Conservation (phyloP, 1,140 invertebrate genomes). For the Glossosoma conforme region DNA sequence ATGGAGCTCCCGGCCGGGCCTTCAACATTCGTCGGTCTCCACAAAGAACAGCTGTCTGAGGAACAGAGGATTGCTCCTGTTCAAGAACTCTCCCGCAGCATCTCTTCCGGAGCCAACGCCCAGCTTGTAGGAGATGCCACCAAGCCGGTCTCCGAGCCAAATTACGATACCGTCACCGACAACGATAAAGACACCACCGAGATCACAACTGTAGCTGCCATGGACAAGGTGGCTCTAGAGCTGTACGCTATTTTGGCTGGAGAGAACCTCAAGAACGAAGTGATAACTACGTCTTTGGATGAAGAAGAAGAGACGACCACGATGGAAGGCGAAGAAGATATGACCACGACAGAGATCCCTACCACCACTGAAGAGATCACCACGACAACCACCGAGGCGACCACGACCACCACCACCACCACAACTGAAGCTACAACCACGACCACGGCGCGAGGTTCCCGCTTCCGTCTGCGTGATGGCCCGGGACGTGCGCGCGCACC, state of each 20-base stretch:
- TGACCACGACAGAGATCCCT: slow-evolving; percentile 43
- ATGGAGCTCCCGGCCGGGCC: slow-evolving; percentile 2
- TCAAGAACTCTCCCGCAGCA: slow-evolving; percentile 30
- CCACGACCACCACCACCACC: slow-evolving; percentile 46
- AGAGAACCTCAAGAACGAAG: slow-evolving; percentile 64
- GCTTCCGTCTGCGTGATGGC: slow-evolving; percentile 7
- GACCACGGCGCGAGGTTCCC: slow-evolving; percentile 41
- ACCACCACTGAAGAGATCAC: slow-evolving; percentile 57
- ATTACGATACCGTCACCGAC: slow-evolving; percentile 27
- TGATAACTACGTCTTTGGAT: slow-evolving; percentile 44
- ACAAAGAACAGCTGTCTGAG: slow-evolving; percentile 31
- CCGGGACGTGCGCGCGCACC: slow-evolving; percentile 1
- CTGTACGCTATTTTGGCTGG: slow-evolving; percentile 74
- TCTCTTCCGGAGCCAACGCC: slow-evolving; percentile 24
- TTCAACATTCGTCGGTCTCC: slow-evolving; percentile 31
- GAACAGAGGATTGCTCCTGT: slow-evolving; percentile 22
- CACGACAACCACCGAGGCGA: slow-evolving; percentile 54
- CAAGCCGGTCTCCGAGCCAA: slow-evolving; percentile 37
- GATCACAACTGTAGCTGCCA: slow-evolving; percentile 57
- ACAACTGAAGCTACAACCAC: slow-evolving; percentile 53
- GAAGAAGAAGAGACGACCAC: slow-evolving; percentile 43
- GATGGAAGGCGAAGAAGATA: slow-evolving; percentile 33
- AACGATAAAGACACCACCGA: slow-evolving; percentile 57
- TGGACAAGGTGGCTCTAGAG: slow-evolving; percentile 77
- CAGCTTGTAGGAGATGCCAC: slow-evolving; percentile 32